Evolutionary conservation across 2,888 invertebrate genomes (phyloP), one percentile per base, ranked within the genome.

Genomic region (Cantharis rufa): DNA sequence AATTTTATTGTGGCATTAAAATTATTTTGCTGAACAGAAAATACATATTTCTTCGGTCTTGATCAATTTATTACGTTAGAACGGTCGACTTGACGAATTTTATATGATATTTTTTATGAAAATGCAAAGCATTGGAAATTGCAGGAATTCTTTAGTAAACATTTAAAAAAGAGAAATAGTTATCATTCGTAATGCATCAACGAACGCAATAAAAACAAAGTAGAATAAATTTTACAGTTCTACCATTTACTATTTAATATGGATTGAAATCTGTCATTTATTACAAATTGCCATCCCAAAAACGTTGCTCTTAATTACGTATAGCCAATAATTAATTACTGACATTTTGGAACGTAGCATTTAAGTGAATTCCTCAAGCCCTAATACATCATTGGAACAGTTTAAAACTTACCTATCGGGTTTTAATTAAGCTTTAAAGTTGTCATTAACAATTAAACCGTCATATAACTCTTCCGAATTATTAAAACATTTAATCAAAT

Each of bases 251-350:
- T 66, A 66, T 66, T 66, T 66, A 66, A 21, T 66, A 66, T 24
- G 24, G 24, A 66, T 69, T 32, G 64, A 69, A 69, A 75, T 28
- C 71, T 73, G 72, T 73, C 62, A 80, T 79, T 70, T 73, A 79
- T 80, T 77, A 79, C 76, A 61, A 76, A 64, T 28, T 79, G 74
- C 74, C 80, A 71, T 77, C 74, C 21, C 69, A 71, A 77, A 80
- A 81, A 77, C 76, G 79, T 79, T 80, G 80, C 83, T 84, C 84
- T 84, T 82, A 84, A 84, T 84, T 84, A 84, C 82, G 81, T 78
- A 80, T 78, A 75, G 75, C 82, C 83, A 80, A 83, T 84, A 84
- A 85, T 84, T 84, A 84, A 85, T 85, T 83, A 82, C 81, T 76
- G 82, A 74, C 81, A 71, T 74, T 77, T 72, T 70, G 83, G 82